Base-by-base conservation (phyloP, 2,113 vertebrate species). In the Vulpes vulpes region DNA sequence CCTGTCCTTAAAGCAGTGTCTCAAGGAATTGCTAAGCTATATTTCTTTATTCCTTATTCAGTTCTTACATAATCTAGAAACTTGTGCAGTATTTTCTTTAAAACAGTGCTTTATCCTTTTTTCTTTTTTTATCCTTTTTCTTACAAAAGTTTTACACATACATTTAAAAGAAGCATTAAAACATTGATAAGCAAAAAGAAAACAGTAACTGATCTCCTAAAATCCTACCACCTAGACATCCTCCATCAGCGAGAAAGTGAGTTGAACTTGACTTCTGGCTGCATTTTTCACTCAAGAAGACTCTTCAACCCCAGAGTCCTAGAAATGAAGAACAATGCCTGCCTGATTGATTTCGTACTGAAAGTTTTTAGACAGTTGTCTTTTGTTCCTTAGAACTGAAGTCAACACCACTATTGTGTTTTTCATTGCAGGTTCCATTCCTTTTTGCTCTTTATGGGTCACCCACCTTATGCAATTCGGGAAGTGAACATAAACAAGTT, bases 401-500 rank as follows among this genome's bases (percentile, higher is more conserved):
- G 67, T 69, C 32, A 11, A 82, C 62, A 53, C 14, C 30, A 16
- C 95, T 80, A 23, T 79, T 96, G 35, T 2, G 81, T 43, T 84
- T 97, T 64, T 78, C 94, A 94, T 97, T 98, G 35, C 98, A 99
- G 99, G 98, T 99, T 99, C 98, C 99, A 99, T 79, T 99, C 99
- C 27, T 99, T 99, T 98, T 98, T 99, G 95, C 98, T 99, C 98
- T 99, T 99, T 97, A 99, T 99, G 99, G 99, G 99, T 76, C 99
- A 99, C 80, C 99, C 99, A 3, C 98, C 99, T 0, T 99, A 99
- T 0, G 99, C 99, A 0, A 99, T 99, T 79, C 99, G 99, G 87
- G 99, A 99, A 69, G 99, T 99, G 98, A 99, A 99, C 98, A 99
- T 99, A 94, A 99, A 99, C 98, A 99, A 99, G 97, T 99, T 99